Base-by-base conservation (phyloP, 2,888 invertebrate species). In the Anaspis maculata region DNA sequence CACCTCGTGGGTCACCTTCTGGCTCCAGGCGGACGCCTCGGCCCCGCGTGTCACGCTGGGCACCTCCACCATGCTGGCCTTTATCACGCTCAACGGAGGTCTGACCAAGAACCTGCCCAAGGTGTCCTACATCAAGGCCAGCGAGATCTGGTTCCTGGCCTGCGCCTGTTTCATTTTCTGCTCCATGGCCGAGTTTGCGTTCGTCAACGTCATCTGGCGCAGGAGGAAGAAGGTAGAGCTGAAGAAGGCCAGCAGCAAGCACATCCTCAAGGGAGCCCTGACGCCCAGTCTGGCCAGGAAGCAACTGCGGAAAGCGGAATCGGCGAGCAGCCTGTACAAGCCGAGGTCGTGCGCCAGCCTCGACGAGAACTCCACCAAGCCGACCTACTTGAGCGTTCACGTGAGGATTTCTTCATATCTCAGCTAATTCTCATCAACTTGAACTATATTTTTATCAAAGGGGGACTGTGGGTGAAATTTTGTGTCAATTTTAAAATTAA, bases 1-100 rank as follows among this genome's bases (percentile, higher is more conserved):
- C 3, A 84, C 85, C 52, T 88, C 88, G 0, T 89, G 88, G 88
- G 87, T 89, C 6, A 84, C 88, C 1, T 89, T 89, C 59, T 89
- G 88, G 88, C 62, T 89, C 35, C 88, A 88, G 61, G 83, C 87
- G 30, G 87, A 88, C 57, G 86, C 87, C 21, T 77, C 86, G 9
- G 82, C 88, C 1, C 88, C 88, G 7, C 73, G 88, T 51, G 84
- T 85, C 30, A 83, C 83, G 34, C 66, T 88, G 51, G 85, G 85
- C 21, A 85, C 87, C 2, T 83, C 84, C 49, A 88, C 88, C 1
- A 84, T 89, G 78, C 68, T 89, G 46, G 86, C 89, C 24, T 89
- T 89, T 55, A 89, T 89, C 51, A 89, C 89, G 9, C 68, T 89
- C 39, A 87, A 87, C 19, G 83, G 87, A 4, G 85, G 86, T 19